Evolutionary conservation across 1,140 invertebrate species (phyloP).

Genomic region (Caenorhabditis tropicalis): DNA sequence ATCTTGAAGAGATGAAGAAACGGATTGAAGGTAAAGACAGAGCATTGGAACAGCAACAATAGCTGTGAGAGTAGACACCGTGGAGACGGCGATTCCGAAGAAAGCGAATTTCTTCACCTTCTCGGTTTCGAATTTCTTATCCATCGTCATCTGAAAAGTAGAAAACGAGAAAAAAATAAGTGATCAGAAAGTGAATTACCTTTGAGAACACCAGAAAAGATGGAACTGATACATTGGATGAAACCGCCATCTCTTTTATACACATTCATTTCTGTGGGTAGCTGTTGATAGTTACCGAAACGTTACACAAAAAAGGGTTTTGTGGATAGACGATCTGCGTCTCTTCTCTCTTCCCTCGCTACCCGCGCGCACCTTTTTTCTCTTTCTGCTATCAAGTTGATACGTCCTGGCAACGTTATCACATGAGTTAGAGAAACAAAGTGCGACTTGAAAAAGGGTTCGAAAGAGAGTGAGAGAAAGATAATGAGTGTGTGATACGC

Average conservation of each 20-base stretch:
- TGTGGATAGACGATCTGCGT: constrained; percentile 30
- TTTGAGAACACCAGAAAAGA: constrained; percentile 26
- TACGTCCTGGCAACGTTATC: constrained; percentile 42
- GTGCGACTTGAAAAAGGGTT: not conserved
- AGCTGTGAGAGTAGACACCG: constrained; percentile 66
- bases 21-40: constrained; percentile 64
- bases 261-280: constrained; percentile 17
- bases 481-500: constrained; percentile 33
- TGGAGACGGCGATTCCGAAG: constrained; percentile 64
- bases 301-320: constrained; percentile 39
- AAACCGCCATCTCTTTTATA: constrained; percentile 8
- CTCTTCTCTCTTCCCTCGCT: not conserved
- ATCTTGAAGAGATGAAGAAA: constrained; percentile 61
- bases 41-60: constrained; percentile 65
- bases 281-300: constrained; percentile 39
- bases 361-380: not conserved
- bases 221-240: constrained; percentile 42
- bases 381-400: no score
- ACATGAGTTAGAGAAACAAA: constrained; percentile 39
- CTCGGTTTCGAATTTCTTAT: constrained; percentile 40
- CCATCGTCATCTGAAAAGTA: constrained; percentile 35
- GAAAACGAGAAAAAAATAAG: not conserved
- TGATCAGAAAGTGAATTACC: constrained; percentile 29
- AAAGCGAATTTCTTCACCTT: constrained; percentile 61
- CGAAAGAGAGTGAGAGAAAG: constrained; percentile 8